Evolutionary conservation across 2,113 vertebrate species (phyloP).

Genomic region (Ciconia maguari): DNA sequence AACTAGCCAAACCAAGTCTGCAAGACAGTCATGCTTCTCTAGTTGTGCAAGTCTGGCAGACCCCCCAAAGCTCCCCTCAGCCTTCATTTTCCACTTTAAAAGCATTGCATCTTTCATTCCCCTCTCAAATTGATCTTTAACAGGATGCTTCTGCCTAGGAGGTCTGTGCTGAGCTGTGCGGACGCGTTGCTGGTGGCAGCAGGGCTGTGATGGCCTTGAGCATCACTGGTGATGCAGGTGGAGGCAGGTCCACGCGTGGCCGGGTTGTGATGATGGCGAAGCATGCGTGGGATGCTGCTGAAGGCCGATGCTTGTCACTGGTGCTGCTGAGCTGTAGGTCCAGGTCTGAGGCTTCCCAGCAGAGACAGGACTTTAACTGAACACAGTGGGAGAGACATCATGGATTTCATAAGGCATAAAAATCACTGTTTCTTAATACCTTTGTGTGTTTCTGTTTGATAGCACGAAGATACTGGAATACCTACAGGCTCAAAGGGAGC

Average conservation of each 20-base stretch:
- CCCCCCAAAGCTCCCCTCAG: background rate
- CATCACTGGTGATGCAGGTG: rapidly evolving
- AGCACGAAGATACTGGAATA: background rate
- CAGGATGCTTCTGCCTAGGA: background rate
- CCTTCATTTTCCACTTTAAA: background rate
- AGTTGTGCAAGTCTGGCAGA: background rate
- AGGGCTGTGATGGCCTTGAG: rapidly evolving
- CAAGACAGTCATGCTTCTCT: background rate
- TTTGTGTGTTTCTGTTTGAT: background rate
- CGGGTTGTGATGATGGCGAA: background rate
- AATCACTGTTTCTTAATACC: background rate
- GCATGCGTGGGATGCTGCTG: rapidly evolving
- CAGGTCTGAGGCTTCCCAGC: background rate
- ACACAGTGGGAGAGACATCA: background rate
- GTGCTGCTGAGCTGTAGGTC: background rate
- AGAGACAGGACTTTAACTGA: rapidly evolving
- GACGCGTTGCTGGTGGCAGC: background rate
- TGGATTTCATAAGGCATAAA: background rate
- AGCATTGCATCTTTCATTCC: background rate
- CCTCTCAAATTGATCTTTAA: background rate
- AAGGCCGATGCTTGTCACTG: background rate
- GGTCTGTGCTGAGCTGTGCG: rapidly evolving
- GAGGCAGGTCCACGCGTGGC: background rate
- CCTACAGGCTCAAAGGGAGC: background rate
- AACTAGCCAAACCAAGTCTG: background rate